phyloP scores from a whole-genome alignment of 2,888 invertebrate genomes.

The Junonia oenone region DNA sequence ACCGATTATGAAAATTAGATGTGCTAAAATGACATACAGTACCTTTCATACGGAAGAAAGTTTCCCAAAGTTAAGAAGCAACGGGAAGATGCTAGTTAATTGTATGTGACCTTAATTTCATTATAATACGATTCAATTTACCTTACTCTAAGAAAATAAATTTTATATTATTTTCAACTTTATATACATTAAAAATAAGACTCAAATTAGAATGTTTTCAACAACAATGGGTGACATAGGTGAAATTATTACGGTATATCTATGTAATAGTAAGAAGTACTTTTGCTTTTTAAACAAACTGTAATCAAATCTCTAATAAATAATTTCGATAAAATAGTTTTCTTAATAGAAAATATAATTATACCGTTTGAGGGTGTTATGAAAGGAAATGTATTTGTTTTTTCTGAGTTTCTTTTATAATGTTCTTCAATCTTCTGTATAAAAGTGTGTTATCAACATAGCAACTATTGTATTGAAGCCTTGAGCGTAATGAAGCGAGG shows the following conservation, averaged over 20 bases:
- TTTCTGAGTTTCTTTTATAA: background rate
- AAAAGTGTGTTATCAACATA: conserved; percentile 6
- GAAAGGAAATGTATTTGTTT: background rate
- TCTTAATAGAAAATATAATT: background rate
- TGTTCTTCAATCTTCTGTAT: background rate
- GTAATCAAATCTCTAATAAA: conserved; percentile 4
- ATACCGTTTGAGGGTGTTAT: background rate
- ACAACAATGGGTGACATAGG: conserved; percentile 19
- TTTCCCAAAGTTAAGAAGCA: no score
- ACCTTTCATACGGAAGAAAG: no score
- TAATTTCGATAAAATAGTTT: background rate
- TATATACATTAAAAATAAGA: conserved; percentile 1
- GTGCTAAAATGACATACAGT: no score
- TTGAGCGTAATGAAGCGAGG: background rate
- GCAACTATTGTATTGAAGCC: conserved; percentile 1
- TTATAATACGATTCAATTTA: background rate
- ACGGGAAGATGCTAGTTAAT: no score
- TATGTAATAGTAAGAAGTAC: conserved; percentile 15
- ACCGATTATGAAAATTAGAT: no score
- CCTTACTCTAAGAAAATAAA: background rate
- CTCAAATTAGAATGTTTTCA: background rate
- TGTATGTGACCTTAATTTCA: no score
- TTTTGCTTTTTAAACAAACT: conserved; percentile 15
- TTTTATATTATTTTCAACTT: background rate
- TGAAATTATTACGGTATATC: conserved; percentile 24